Percentiles rank a stretch among this genome's conserved stretches.
Conservation (phyloP, 2,113 vertebrate genomes). For the Rafetus swinhoei region DNA sequence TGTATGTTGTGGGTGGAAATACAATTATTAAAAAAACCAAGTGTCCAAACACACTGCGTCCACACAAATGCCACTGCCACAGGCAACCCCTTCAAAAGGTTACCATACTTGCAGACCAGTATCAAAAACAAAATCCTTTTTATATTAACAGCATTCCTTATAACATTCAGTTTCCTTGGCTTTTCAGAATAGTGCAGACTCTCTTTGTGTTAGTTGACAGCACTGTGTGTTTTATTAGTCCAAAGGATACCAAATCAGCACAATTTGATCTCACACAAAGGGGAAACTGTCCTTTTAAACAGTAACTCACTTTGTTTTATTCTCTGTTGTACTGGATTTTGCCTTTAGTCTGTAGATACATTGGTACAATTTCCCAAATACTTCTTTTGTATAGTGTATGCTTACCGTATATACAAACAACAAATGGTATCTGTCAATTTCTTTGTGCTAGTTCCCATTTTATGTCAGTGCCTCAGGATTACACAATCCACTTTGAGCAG, state of each 20-base stretch:
- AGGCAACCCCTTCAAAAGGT: not conserved
- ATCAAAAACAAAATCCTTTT: slow-evolving; percentile 4
- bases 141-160: not conserved
- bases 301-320: not conserved
- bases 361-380: not conserved
- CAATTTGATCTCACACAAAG: not conserved
- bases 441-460: not conserved
- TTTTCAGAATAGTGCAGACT: not conserved
- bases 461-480: not conserved
- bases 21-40: not conserved
- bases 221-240: not conserved
- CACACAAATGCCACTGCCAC: not conserved
- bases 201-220: not conserved
- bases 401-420: not conserved
- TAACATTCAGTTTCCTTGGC: not conserved
- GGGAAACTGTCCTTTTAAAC: not conserved
- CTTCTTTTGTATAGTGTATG: not conserved
- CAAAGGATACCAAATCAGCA: not conserved
- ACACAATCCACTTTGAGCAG: not conserved
- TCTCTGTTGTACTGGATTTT: not conserved
- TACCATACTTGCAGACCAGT: not conserved
- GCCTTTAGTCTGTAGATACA: not conserved
- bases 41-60: not conserved
- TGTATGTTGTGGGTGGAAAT: not conserved
- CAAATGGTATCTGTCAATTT: not conserved